These are phyloP conservation scores for Orycteropus afer DNA, from an alignment of 2,113 vertebrate genomes.

Conservation along the genomic window DNA sequence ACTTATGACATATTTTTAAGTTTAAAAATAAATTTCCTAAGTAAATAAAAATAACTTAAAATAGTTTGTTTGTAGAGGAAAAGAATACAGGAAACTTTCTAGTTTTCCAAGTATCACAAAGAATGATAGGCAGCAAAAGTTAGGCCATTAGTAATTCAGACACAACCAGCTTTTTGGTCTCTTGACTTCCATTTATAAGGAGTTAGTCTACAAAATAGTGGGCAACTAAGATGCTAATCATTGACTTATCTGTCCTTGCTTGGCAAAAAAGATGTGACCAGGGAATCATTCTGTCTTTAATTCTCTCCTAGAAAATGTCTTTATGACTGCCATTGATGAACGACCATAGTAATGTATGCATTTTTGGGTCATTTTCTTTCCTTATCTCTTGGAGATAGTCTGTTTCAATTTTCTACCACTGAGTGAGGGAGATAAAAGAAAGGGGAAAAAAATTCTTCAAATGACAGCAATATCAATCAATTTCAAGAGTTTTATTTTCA, in stretches of 20 bases:
- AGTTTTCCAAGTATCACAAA: neutral
- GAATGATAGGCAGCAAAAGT: neutral
- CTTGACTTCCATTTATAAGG: neutral
- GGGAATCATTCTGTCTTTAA: neutral
- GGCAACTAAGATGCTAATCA: neutral
- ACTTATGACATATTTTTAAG: constrained; percentile 43
- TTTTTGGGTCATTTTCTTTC: constrained; percentile 22
- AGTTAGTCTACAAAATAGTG: neutral
- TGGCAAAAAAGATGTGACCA: constrained; percentile 23
- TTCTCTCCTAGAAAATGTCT: constrained; percentile 33
- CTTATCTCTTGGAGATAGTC: neutral
- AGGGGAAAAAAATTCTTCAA: constrained; percentile 13
- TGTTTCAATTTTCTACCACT: neutral
- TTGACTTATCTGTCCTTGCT: neutral
- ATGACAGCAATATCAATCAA: neutral
- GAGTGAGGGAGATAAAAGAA: neutral
- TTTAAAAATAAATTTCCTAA: constrained; percentile 24
- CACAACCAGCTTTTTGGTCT: neutral
- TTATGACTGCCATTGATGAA: constrained; percentile 21
- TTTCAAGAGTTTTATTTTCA: neutral
- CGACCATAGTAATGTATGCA: neutral
- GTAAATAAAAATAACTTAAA: neutral
- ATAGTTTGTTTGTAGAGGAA: neutral
- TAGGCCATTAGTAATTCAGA: constrained; percentile 19
- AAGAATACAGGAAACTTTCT: neutral